These are phyloP conservation scores for Sebastolobus altivelis DNA, from an alignment of 2,797 vertebrate species.

Conservation along the genomic window DNA sequence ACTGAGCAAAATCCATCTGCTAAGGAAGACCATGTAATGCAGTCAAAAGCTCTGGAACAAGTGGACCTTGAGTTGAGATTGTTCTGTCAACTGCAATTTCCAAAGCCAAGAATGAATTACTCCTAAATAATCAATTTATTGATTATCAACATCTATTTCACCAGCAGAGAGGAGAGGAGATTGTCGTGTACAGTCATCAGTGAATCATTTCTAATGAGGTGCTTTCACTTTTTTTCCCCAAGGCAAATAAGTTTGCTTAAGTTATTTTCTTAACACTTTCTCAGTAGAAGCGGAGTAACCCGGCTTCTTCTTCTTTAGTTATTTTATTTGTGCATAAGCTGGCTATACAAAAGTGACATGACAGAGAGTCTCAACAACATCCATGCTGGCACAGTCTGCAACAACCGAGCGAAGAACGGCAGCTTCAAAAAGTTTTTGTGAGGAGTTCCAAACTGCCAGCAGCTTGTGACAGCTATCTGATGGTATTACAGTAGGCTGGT, in stretches of 20 bases:
- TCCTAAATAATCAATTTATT: background rate
- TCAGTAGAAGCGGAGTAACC: background rate
- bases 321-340: background rate
- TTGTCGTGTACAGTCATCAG: background rate
- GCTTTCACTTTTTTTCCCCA: background rate
- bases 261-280: background rate
- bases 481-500: slow-evolving; percentile 1
- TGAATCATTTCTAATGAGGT: background rate
- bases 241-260: background rate
- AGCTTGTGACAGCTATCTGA: slow-evolving; percentile 2
- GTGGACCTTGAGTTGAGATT: background rate
- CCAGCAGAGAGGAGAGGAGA: background rate
- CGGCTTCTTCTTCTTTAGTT: background rate
- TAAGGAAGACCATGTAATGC: background rate
- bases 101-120: background rate
- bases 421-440: background rate
- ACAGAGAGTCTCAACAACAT: background rate
- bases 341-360: background rate
- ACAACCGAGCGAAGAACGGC: background rate
- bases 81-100: background rate
- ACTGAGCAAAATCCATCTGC: background rate
- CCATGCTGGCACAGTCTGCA: background rate
- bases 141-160: background rate
- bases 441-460: background rate
- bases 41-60: background rate